Percentiles rank a stretch among this genome's conserved stretches.
Evolutionary conservation across 2,888 invertebrate species (phyloP).

Genomic region (Agapetus fuscipes): DNA sequence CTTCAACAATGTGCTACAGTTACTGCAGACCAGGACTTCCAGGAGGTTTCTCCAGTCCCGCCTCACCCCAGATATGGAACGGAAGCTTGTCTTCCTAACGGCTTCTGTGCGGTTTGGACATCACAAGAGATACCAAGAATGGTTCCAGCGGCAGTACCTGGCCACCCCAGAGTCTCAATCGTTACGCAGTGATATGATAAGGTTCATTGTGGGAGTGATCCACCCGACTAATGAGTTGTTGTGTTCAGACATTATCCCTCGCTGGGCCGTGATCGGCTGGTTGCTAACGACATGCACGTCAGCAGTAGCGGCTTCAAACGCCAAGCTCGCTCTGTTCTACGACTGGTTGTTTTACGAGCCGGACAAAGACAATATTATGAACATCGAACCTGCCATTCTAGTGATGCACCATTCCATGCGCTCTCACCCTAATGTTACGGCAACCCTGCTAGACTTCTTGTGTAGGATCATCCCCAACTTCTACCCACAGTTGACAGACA

Average conservation of each 20-base stretch:
- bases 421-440: slow-evolving; percentile 84
- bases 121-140: slow-evolving; percentile 89
- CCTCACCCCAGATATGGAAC: slow-evolving; percentile 88
- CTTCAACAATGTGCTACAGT: slow-evolving; percentile 71
- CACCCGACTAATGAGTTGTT: slow-evolving; percentile 88
- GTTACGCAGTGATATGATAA: slow-evolving; percentile 82
- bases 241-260: slow-evolving; percentile 89
- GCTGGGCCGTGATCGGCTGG: slow-evolving; percentile 95
- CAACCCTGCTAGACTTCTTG: slow-evolving; percentile 81
- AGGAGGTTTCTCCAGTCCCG: slow-evolving; percentile 70
- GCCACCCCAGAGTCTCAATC: slow-evolving; percentile 88
- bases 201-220: slow-evolving; percentile 88
- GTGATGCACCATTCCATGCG: slow-evolving; percentile 92
- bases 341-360: slow-evolving; percentile 91
- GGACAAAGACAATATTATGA: slow-evolving; percentile 90
- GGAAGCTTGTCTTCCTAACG: slow-evolving; percentile 79
- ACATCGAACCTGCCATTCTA: slow-evolving; percentile 88
- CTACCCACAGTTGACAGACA: slow-evolving; percentile 67
- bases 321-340: slow-evolving; percentile 84
- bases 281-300: slow-evolving; percentile 84
- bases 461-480: slow-evolving; percentile 86
- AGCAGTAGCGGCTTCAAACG: slow-evolving; percentile 80
- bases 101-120: slow-evolving; percentile 80
- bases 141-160: slow-evolving; percentile 88
- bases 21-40: slow-evolving; percentile 78